These are phyloP conservation scores for Byasa hedistus DNA, from an alignment of 2,888 invertebrate genomes.

Conservation along the genomic window DNA sequence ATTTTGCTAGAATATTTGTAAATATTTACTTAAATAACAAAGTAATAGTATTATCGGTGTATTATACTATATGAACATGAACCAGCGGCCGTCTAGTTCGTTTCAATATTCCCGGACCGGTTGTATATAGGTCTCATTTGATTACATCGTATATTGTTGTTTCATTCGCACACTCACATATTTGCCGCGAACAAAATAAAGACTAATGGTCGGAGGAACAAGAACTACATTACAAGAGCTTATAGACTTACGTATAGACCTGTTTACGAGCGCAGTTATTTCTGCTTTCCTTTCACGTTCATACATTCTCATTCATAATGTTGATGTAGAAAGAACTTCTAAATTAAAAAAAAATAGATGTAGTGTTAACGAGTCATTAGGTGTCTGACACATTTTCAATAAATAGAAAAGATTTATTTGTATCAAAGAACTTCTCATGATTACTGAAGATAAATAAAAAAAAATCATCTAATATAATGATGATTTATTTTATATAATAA, in stretches of 20 bases:
- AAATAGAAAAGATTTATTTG: too few relatives aligned
- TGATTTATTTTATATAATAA: too few relatives aligned
- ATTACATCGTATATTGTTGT: slow-evolving; percentile 67
- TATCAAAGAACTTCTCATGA: too few relatives aligned
- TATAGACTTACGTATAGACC: slow-evolving; percentile 51
- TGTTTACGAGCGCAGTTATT: slow-evolving; percentile 51
- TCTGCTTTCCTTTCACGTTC: slow-evolving; percentile 4
- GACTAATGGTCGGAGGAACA: slow-evolving; percentile 57
- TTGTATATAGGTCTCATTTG: slow-evolving; percentile 61
- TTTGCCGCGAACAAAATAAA: slow-evolving; percentile 58
- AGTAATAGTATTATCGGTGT: neutral
- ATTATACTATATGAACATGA: slow-evolving; percentile 17
- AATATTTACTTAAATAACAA: neutral
- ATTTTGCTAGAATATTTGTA: neutral
- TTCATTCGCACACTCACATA: slow-evolving; percentile 50
- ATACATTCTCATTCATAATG: slow-evolving; percentile 18
- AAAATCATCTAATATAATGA: neutral
- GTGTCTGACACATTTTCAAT: too few relatives aligned
- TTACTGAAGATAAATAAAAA: too few relatives aligned
- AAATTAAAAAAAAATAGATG: neutral
- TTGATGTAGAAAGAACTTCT: slow-evolving; percentile 1
- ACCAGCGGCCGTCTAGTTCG: slow-evolving; percentile 31
- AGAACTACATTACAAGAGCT: slow-evolving; percentile 58
- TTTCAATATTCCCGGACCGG: slow-evolving; percentile 43
- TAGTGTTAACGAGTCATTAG: neutral